These are phyloP conservation scores for Taenaris catops DNA, from an alignment of 2,888 invertebrate species.

Conservation along the genomic window DNA sequence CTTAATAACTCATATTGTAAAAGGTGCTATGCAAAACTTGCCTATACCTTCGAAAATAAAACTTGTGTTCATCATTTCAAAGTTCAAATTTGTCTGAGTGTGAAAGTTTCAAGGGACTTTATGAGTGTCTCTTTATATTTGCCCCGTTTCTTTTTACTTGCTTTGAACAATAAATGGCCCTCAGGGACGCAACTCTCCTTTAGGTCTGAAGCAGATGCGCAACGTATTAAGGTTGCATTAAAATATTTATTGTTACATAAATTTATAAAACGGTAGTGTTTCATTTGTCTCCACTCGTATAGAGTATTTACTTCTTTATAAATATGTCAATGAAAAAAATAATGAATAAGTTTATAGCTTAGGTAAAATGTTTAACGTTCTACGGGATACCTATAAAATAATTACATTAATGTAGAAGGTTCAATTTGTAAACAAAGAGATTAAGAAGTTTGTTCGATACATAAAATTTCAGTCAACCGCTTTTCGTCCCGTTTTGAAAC, in stretches of 20 bases:
- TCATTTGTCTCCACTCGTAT: no score
- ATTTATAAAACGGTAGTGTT: no score
- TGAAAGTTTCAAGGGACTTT: slow-evolving; percentile 29
- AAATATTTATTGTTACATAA: not conserved
- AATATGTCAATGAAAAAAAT: no score
- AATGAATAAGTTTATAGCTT: no score
- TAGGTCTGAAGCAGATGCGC: slow-evolving; percentile 31
- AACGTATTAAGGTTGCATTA: slow-evolving; percentile 3
- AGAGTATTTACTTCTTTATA: no score
- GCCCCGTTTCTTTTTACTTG: slow-evolving; percentile 60
- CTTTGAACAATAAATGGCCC: slow-evolving; percentile 65
- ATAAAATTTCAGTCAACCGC: no score
- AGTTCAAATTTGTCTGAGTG: slow-evolving; percentile 24
- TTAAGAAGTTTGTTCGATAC: no score
- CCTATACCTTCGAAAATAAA: slow-evolving; percentile 26
- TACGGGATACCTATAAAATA: no score
- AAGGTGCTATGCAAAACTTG: slow-evolving; percentile 28
- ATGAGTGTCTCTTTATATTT: slow-evolving; percentile 35
- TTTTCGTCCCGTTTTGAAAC: no score
- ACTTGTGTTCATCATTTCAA: slow-evolving; percentile 26
- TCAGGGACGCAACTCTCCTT: slow-evolving; percentile 50
- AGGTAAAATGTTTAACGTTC: no score
- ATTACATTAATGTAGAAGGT: no score
- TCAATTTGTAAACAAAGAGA: no score
- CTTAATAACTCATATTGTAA: slow-evolving; percentile 38